A percentile compares a stretch with the other conserved stretches of the same genome.
Evolutionary conservation across 37 sponge, comb jelly and placozoan genomes (phyloP).

Genomic region (Beroe forskalii): DNA sequence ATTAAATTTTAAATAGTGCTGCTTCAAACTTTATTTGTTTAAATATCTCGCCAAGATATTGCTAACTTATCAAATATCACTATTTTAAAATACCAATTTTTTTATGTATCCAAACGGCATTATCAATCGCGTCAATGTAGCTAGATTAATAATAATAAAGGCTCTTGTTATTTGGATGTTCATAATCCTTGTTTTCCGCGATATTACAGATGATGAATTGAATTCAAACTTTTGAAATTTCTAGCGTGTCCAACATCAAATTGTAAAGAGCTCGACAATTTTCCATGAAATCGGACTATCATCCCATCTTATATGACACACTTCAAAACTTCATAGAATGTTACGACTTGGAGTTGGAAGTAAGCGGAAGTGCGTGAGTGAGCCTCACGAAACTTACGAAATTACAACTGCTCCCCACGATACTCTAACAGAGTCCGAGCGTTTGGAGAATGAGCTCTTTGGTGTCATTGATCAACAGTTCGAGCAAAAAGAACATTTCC

Average conservation of each 20-base stretch:
- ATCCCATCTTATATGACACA: too few relatives aligned
- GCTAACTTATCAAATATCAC: background rate
- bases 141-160: too few relatives aligned
- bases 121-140: background rate
- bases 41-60: background rate
- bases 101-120: background rate
- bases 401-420: background rate
- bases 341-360: background rate
- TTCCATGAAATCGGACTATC: too few relatives aligned
- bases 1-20: too few relatives aligned
- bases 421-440: conserved; percentile 11
- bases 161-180: too few relatives aligned
- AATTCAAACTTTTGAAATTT: too few relatives aligned
- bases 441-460: conserved; percentile 14
- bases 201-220: too few relatives aligned
- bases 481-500: background rate
- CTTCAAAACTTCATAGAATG: too few relatives aligned
- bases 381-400: background rate
- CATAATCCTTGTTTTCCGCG: too few relatives aligned
- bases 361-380: background rate
- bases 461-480: conserved; percentile 33
- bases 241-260: too few relatives aligned
- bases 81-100: background rate
- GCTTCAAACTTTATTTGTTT: too few relatives aligned
- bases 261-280: too few relatives aligned